Evolutionary conservation across 2,797 vertebrate species (phyloP).

Genomic region (Rachycentron canadum): DNA sequence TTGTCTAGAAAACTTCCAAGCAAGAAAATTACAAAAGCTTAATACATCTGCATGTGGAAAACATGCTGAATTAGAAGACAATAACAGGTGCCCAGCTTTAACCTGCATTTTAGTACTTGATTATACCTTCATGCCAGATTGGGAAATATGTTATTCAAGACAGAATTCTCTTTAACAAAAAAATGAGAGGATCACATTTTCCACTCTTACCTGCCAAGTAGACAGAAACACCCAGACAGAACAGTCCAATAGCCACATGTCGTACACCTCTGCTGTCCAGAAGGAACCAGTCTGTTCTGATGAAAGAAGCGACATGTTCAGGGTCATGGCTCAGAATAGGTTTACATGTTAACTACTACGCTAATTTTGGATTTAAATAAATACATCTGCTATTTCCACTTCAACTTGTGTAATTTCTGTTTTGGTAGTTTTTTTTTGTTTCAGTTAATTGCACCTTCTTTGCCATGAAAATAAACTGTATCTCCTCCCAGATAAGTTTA

Average conservation of each 20-base stretch:
- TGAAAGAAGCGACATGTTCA: conserved; percentile 46
- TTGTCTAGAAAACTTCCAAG: not conserved
- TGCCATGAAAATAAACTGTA: not conserved
- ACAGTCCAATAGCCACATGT: conserved; percentile 90
- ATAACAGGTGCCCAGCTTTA: not conserved
- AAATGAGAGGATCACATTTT: not conserved
- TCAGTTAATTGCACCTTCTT: not conserved
- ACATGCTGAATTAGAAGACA: not conserved
- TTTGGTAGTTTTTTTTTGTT: not conserved
- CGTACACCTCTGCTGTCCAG: conserved; percentile 88
- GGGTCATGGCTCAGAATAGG: not conserved
- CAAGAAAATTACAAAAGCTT: conserved; percentile 11
- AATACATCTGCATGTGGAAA: not conserved
- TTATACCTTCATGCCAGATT: not conserved
- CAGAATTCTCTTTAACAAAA: not conserved
- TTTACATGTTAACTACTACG: conserved; percentile 1
- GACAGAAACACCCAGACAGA: conserved; percentile 90
- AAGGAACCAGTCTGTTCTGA: conserved; percentile 94
- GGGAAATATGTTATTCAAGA: not conserved
- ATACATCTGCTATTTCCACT: not conserved
- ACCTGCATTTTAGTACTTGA: conserved; percentile 8
- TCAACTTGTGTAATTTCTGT: not conserved
- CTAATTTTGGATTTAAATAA: not conserved
- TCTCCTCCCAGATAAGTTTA: not conserved
- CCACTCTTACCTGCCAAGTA: conserved; percentile 89